These are phyloP conservation scores for Cottus gobio DNA, from an alignment of 2,113 vertebrate genomes.

Conservation along the genomic window DNA sequence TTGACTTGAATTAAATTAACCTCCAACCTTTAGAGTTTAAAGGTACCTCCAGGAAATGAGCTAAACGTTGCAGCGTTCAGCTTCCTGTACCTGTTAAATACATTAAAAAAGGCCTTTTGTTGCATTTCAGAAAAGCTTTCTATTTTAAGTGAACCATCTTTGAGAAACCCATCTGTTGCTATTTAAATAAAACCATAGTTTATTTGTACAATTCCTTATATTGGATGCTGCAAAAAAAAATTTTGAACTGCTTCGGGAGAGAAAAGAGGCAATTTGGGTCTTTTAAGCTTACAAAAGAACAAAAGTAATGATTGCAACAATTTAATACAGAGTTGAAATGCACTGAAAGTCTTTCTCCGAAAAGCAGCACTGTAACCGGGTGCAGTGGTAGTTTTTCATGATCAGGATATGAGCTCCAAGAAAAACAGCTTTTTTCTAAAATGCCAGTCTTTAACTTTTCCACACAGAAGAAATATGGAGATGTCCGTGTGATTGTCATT, in stretches of 20 bases:
- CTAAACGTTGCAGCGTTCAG: too few relatives aligned
- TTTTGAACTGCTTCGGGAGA: background rate
- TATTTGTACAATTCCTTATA: background rate
- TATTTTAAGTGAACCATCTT: background rate
- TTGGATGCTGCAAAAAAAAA: conserved; percentile 2
- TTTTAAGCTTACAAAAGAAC: background rate
- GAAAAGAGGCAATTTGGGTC: background rate
- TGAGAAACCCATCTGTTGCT: background rate
- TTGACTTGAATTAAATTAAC: background rate
- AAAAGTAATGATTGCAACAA: background rate
- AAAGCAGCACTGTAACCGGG: background rate
- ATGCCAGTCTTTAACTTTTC: conserved; percentile 4
- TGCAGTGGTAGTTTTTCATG: too few relatives aligned
- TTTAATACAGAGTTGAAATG: background rate
- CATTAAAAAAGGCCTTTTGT: conserved; percentile 27
- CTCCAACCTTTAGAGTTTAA: background rate
- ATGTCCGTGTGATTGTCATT: background rate
- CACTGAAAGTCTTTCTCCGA: background rate
- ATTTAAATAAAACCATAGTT: background rate
- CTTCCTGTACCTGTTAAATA: background rate
- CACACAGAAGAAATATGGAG: background rate
- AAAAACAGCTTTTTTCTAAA: background rate
- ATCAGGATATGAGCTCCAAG: background rate
- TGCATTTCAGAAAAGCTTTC: background rate
- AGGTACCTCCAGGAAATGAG: background rate